Base-by-base conservation (phyloP, 1,140 invertebrate genomes). In the Ceratitis capitata region DNA sequence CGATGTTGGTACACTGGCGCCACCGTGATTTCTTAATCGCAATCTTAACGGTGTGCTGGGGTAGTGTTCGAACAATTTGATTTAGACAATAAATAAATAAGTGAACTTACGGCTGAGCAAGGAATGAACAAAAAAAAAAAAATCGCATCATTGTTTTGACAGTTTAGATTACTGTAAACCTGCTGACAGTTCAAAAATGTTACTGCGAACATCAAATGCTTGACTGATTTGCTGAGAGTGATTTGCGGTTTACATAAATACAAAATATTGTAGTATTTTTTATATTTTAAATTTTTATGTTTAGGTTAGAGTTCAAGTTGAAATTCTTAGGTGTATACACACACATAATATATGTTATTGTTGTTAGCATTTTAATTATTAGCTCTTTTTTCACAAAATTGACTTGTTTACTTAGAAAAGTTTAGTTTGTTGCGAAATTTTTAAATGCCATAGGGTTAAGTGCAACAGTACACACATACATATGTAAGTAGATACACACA, bases 121-220 rank as follows among this genome's bases (percentile, higher is more conserved):
- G 0, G 32, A 23, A n/a, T n/a, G n/a, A n/a, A n/a, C n/a, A n/a
- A n/a, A n/a, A n/a, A n/a, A n/a, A n/a, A n/a, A 26, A 69, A 69
- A 69, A 69, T 4, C 14, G 42, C n/a, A 45, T 26, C 69, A 78
- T 45, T 78, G 69, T 78, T 26, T 78, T 78, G 69, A 78, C 69
- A 23, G 23, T 0, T 45, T 10, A 23, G 39, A 23, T 69, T 19
- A 35, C 61, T 69, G 61, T 45, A 78, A 78, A 78, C 10, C 45
- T 47, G 69, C 69, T 78, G 69, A 78, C 69, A 26, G 19, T 78
- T 78, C 39, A 23, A 6, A 56, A 78, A 45, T 78, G 39, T 78
- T 78, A 45, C 39, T 78, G 69, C 14, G 19, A 78, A 35, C 39
- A 69, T 78, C 39, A 45, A 7, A 47, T n/a, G 35, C 7, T 45